Base-by-base conservation (phyloP, 2,797 vertebrate species). In the Craterocephalus amniculus region DNA sequence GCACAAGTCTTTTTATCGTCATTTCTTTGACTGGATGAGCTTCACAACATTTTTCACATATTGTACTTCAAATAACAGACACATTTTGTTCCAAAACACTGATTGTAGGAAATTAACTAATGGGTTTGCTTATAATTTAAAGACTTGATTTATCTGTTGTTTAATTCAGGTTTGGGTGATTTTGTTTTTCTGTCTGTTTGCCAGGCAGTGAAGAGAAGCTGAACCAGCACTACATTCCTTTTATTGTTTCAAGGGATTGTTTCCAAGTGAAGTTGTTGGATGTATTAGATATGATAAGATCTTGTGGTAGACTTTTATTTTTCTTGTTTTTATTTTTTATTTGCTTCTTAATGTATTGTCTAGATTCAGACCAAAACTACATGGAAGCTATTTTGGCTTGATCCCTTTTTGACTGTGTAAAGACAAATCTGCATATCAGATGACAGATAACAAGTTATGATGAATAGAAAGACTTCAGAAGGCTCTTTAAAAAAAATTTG, bases 191-290 rank as follows among this genome's bases (percentile, higher is more conserved):
- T 60, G 72, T 74, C 71, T 69, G 43, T 83, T 35, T 78, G 29
- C 20, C 57, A 82, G 26, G 27, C 34, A 66, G 12, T 57, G 45
- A 36, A 32, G 24, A 59, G 58, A 52, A 78, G 54, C 74, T 35
- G 24, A 88, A 84, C 76, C 83, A 81, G 83, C 86, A 83, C 81
- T 90, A 92, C 91, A 92, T 94, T 94, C 92, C 92, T 84, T 84
- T 66, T 38, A n/a, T 72, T 78, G 48, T 80, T 26, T 6, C 13
- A 82, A 72, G 67, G 63, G 36, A 80, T 81, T 68, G 35, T 81
- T 86, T 84, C 58, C 49, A 56, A 57, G 20, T 14, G 36, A 52
- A 69, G 76, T 78, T 56, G 49, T 81, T 88, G 69, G 66, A 65
- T 79, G 59, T 73, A 45, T 66, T 83, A 72, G 57, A 62, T 82